phyloP scores from a whole-genome alignment of 2,113 vertebrate species.

The Gobio gobio region DNA sequence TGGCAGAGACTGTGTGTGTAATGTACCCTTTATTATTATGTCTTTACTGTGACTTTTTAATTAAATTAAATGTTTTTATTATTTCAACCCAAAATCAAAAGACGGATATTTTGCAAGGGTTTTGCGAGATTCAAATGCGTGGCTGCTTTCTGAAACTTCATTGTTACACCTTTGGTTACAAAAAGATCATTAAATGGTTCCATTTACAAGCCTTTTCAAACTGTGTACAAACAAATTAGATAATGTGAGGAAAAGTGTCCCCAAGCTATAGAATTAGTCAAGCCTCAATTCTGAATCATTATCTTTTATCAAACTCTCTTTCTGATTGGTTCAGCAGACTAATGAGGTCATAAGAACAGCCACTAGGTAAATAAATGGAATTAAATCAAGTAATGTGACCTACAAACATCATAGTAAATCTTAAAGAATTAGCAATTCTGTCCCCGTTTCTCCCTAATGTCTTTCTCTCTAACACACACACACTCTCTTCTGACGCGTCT shows the following conservation, averaged over 20 bases:
- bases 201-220: constrained; percentile 11
- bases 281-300: constrained; percentile 28
- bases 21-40: too few species aligned
- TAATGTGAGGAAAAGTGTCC: constrained; percentile 21
- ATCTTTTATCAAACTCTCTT: constrained; percentile 20
- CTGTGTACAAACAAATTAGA: constrained; percentile 20
- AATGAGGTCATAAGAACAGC: constrained; percentile 32
- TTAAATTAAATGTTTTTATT: too few species aligned
- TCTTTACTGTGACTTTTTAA: too few species aligned
- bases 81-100: neutral
- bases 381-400: constrained; percentile 14
- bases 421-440: neutral
- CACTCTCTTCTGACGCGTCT: constrained; percentile 32
- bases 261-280: constrained; percentile 25
- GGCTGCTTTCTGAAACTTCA: neutral
- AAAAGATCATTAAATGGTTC: neutral
- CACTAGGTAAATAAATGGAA: constrained; percentile 21
- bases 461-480: constrained; percentile 18
- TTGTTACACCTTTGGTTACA: neutral
- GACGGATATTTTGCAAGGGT: too few species aligned
- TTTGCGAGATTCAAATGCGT: neutral
- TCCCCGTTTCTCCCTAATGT: neutral
- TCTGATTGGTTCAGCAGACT: constrained; percentile 11
- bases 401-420: neutral
- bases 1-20: too few species aligned